Conservation (phyloP, 2,113 vertebrate species). For the Eretmochelys imbricata region DNA sequence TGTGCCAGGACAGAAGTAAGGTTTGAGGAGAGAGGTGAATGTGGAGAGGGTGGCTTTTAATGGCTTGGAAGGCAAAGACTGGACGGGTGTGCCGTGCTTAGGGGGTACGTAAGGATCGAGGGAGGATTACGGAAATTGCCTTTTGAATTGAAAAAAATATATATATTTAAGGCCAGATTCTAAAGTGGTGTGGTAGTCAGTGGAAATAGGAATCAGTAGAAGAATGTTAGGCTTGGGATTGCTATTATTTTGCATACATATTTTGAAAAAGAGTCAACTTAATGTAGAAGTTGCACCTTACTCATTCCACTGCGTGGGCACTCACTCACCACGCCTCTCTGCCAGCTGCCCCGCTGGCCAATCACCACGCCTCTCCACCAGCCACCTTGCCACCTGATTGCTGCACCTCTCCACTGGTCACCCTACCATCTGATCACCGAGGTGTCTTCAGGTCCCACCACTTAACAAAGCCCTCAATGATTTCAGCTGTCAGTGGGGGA, state of each 20-base stretch:
- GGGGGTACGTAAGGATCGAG: constrained; percentile 3
- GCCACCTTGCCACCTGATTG: too few species aligned
- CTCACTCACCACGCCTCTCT: too few species aligned
- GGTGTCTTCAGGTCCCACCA: too few species aligned
- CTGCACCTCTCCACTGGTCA: too few species aligned
- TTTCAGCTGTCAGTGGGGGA: too few species aligned
- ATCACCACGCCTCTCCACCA: too few species aligned
- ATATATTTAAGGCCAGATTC: neutral
- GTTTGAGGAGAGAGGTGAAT: neutral
- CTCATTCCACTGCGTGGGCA: too few species aligned
- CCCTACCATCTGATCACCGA: too few species aligned
- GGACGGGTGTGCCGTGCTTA: constrained; percentile 9
- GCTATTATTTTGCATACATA: neutral
- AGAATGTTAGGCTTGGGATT: constrained; percentile 64
- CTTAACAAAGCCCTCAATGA: too few species aligned
- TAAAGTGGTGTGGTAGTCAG: constrained; percentile 32
- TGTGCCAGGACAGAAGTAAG: neutral
- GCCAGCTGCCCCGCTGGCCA: too few species aligned
- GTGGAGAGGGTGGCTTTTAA: neutral
- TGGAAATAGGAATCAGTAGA: constrained; percentile 30
- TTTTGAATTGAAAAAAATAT: constrained; percentile 43
- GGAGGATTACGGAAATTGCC: constrained; percentile 42
- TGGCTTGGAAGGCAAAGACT: neutral
- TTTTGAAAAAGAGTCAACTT: constrained; percentile 43
- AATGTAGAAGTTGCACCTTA: constrained; percentile 1